phyloP scores from a whole-genome alignment of 2,797 vertebrate species.

The Pseudopleuronectes americanus region DNA sequence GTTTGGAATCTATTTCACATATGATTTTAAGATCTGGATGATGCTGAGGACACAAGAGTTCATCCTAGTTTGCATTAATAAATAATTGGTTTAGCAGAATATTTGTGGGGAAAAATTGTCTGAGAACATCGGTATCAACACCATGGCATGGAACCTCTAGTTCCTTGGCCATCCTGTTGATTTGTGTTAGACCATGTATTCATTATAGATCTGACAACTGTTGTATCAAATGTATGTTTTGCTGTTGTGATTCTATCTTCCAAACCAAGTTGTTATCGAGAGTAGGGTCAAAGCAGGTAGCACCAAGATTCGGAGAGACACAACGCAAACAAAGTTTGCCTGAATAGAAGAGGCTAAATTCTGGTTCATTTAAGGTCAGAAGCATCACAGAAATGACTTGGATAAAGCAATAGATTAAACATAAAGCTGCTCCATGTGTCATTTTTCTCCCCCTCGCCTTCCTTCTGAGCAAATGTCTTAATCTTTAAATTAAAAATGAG shows the following conservation, averaged over 20 bases:
- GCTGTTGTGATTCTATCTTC: background rate
- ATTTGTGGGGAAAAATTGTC: too few relatives aligned
- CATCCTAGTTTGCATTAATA: background rate
- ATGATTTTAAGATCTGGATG: background rate
- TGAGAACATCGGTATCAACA: background rate
- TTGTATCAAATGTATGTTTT: background rate
- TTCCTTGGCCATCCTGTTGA: background rate
- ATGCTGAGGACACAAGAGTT: background rate
- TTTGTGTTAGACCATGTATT: background rate
- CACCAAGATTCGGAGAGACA: background rate
- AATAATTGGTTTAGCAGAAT: background rate
- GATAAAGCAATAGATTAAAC: conserved; percentile 62
- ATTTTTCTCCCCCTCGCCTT: conserved; percentile 46
- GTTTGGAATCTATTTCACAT: background rate
- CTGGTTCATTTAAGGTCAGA: conserved; percentile 46
- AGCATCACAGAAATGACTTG: conserved; percentile 49
- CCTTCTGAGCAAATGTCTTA: conserved; percentile 74
- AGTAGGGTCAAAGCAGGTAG: background rate
- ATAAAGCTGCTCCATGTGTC: conserved; percentile 52
- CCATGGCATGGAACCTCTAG: background rate
- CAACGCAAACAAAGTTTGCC: background rate
- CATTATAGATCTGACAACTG: background rate
- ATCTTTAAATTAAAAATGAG: conserved; percentile 80
- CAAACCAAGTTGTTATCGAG: background rate
- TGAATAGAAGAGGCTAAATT: conserved; percentile 15